Evolutionary conservation across 2,888 invertebrate species (phyloP).

Genomic region (Aradus depressus): DNA sequence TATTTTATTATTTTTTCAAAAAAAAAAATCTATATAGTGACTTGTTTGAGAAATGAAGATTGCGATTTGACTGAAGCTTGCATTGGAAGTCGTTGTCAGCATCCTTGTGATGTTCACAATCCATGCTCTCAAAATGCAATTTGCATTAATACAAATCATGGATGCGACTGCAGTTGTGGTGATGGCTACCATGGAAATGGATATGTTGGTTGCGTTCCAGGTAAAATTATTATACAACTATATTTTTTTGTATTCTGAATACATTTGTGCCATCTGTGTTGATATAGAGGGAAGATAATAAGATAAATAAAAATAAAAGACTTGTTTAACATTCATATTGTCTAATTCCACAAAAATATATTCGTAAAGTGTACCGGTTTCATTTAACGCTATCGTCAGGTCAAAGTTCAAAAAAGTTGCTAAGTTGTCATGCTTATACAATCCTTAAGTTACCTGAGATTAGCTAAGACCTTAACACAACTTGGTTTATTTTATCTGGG

Average conservation of each 20-base stretch:
- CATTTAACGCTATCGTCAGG: too few species aligned
- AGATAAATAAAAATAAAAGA: too few species aligned
- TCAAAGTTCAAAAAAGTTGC: too few species aligned
- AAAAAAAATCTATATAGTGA: conserved; percentile 60
- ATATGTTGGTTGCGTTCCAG: conserved; percentile 66
- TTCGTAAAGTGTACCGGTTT: too few species aligned
- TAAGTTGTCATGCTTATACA: too few species aligned
- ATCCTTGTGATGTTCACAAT: conserved; percentile 74
- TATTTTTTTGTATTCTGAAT: conserved; percentile 25
- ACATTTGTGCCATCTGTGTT: too few species aligned
- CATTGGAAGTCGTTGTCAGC: conserved; percentile 71
- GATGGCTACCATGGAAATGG: conserved; percentile 82
- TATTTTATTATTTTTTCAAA: too few species aligned
- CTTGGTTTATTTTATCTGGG: too few species aligned
- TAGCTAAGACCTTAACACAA: too few species aligned
- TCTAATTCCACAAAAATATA: background rate
- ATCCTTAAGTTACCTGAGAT: too few species aligned
- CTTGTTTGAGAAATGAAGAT: conserved; percentile 77
- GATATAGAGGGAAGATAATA: too few species aligned
- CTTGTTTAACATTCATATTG: too few species aligned
- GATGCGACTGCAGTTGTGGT: conserved; percentile 71
- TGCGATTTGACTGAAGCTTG: conserved; percentile 78
- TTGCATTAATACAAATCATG: conserved; percentile 79
- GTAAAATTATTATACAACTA: conserved; percentile 40
- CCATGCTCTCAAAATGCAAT: conserved; percentile 74